Evolutionary conservation across 35 echinoderm and acorn worm genomes (phyloP).

Genomic region (Strongylocentrotus purpuratus): DNA sequence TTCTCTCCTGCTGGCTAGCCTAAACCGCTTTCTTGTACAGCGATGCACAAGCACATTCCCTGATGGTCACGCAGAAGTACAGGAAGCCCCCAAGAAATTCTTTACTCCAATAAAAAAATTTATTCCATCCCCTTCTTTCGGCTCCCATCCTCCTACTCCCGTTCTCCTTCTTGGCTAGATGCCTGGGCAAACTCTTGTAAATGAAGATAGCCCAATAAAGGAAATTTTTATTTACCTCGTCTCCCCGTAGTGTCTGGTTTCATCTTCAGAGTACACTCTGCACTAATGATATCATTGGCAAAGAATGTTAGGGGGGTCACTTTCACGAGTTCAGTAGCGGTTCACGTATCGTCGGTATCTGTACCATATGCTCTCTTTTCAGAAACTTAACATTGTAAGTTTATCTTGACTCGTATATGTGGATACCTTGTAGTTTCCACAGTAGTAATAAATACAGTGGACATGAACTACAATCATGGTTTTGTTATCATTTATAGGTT

Average conservation of each 20-base stretch:
- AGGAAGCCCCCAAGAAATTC: neutral
- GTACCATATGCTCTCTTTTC: no score
- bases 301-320: neutral
- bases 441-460: no score
- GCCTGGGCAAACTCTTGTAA: conserved; percentile 1
- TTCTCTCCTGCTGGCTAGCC: neutral
- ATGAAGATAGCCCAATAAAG: conserved; percentile 17
- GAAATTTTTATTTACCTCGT: conserved; percentile 14
- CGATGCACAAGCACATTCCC: neutral
- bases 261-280: neutral
- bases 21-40: neutral
- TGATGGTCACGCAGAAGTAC: neutral
- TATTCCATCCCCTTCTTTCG: neutral
- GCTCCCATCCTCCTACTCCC: neutral
- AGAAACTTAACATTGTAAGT: no score
- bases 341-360: neutral
- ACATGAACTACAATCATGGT: no score
- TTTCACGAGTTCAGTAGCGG: neutral
- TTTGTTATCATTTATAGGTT: no score
- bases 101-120: neutral
- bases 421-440: no score
- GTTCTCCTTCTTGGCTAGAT: neutral
- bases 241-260: neutral
- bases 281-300: conserved; percentile 3
- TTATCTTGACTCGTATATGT: no score